Base-by-base conservation (phyloP, 2,113 vertebrate species). In the Neolamprologus cancellatus region DNA sequence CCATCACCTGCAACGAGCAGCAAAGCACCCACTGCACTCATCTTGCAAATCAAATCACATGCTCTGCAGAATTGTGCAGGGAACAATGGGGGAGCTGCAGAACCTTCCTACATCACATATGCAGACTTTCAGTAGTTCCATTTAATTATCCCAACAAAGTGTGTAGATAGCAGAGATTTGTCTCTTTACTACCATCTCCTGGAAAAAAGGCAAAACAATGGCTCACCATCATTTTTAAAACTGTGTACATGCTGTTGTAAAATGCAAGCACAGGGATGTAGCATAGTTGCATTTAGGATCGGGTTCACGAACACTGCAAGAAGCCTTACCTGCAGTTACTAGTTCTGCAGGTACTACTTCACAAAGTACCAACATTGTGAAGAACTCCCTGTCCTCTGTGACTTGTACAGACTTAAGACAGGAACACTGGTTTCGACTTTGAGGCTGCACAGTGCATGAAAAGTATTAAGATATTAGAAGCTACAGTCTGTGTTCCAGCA, bases 1-100 rank as follows among this genome's bases (percentile, higher is more conserved):
- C 91, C 96, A 96, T 96, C 41, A 20, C 94, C 88, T 89, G 86
- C 9, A 66, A 17, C 48, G 30, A 25, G 85, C 25, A 81, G 48
- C 30, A 82, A 20, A 81, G 28, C 9, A 80, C 8, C 41, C 66
- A 25, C 39, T 46, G 66, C 39, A 44, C 23, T 44, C 39, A 74
- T 44, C 8, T 71, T 10, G 5, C 36, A 71, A 44, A 28, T 46
- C 20, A 7, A 74, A 11, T 28, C 69, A 18, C 39, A 5, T 2
- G 8, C 4, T 46, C 23, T 74, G 39, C 66, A 71, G 39, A 74
- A 25, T 7, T 74, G 69, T 17, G 25, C 25, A 5, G 9, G 9
- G 23, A 18, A 46, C 39, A 74, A 1, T 28, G 41, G 39, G 66
- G 23, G 8, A 17, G 14, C 14, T 46, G 20, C 41, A 74, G 23